Percentiles rank a stretch among this genome's conserved stretches.
phyloP scores from a whole-genome alignment of 2,113 vertebrate species.

The Pristiophorus japonicus region DNA sequence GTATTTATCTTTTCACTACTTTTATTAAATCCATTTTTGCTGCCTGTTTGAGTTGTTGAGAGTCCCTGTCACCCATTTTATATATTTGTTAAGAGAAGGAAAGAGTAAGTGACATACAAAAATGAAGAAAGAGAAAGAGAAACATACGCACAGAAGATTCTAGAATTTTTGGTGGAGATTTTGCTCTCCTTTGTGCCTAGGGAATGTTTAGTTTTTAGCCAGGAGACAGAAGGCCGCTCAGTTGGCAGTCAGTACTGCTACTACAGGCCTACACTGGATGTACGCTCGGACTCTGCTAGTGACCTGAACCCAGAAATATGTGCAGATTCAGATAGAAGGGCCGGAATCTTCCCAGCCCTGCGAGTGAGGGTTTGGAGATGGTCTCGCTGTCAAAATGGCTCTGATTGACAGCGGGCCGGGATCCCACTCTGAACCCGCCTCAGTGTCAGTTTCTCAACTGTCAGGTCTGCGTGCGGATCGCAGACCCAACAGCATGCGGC shows the following conservation, averaged over 20 bases:
- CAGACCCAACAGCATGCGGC: no score
- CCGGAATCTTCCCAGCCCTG: no score
- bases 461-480: no score
- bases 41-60: neutral
- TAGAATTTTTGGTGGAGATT: neutral
- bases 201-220: neutral
- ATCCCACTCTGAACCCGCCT: no score
- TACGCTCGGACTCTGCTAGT: neutral
- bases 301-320: neutral
- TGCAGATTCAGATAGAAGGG: neutral
- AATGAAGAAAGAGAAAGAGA: neutral
- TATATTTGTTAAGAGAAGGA: neutral
- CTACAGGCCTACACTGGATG: neutral
- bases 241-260: neutral
- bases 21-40: neutral
- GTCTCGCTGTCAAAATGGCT: no score
- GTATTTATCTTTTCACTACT: neutral
- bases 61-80: neutral
- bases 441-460: no score
- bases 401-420: no score
- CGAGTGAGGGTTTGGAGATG: no score
- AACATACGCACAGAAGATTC: neutral
- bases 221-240: neutral
- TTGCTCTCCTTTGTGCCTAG: neutral
- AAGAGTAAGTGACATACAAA: neutral